phyloP scores from a whole-genome alignment of 2,113 vertebrate genomes.

The Pelusios castaneus region DNA sequence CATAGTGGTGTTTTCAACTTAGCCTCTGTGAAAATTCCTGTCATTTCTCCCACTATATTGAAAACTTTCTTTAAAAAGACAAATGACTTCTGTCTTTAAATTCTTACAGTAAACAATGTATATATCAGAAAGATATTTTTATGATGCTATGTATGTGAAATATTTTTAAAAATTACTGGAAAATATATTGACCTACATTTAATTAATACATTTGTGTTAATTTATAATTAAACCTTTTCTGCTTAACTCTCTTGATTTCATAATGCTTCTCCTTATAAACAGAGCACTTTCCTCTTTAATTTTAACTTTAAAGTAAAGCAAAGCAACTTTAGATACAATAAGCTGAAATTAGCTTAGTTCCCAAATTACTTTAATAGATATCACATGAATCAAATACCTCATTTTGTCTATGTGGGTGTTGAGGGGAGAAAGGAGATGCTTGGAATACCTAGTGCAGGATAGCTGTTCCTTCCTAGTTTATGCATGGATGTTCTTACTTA shows the following conservation, averaged over 20 bases:
- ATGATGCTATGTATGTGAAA: not conserved
- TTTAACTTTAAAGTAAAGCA: not conserved
- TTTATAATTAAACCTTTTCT: not conserved
- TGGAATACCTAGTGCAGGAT: no score
- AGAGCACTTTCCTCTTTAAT: not conserved
- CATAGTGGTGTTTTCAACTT: no score
- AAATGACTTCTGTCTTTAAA: no score
- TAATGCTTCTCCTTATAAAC: not conserved
- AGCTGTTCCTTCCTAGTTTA: no score
- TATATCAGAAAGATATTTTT: not conserved
- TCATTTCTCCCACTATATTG: no score
- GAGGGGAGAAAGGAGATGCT: no score
- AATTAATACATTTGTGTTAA: no score
- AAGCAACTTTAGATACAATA: not conserved
- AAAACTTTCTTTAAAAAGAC: no score
- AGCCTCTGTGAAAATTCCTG: no score
- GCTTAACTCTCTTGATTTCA: not conserved
- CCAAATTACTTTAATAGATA: not conserved
- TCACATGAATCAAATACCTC: not conserved
- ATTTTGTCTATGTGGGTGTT: not conserved
- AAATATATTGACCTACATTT: not conserved
- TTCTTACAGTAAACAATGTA: no score
- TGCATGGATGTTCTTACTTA: no score
- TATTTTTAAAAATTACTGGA: not conserved
- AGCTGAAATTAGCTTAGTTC: not conserved